Base-by-base conservation (phyloP, 2,797 vertebrate species). In the Mus spretus region DNA sequence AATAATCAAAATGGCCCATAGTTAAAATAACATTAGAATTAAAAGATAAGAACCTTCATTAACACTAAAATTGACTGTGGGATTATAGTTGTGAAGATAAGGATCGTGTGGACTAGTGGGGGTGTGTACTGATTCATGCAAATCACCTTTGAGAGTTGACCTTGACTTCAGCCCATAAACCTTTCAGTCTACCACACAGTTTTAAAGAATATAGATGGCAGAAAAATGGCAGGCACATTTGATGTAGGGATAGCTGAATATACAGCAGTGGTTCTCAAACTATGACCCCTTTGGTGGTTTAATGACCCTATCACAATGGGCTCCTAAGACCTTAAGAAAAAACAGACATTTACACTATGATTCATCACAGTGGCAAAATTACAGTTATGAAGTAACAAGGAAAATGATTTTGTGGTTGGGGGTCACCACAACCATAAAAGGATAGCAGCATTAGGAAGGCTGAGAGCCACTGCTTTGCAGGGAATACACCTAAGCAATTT, bases 91-190 rank as follows among this genome's bases (percentile, higher is more conserved):
- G 24, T 89, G 74, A 79, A 79, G 61, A 28, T 20, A 65, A 10
- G 10, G 4, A 47, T 15, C 47, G 13, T 91, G 53, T 40, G 84
- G 65, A 70, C 24, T 22, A 37, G 34, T 12, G 26, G 31, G 59
- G 28, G 26, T 57, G 26, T 86, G 19, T 67, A 86, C 3, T 82
- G 44, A 78, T 44, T 87, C 87, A 34, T 65, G 5, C 10, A 91
- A 92, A 59, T 70, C 65, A 65, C 9, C 17, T 90, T 90, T 85
- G 85, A 79, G 50, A 93, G 78, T 83, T 72, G 82, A 44, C 31
- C 22, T 94, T 95, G 40, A 15, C 15, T 90, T 94, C 75, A 61
- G 63, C 22, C 9, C 34, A 87, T 40, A 87, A 50, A 57, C 82
- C 3, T 81, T 61, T 72, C 77, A n/a, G 28, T 28, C 15, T 31